Conservation (phyloP, 1,140 invertebrate species). For the Brachionus plicatilis region DNA sequence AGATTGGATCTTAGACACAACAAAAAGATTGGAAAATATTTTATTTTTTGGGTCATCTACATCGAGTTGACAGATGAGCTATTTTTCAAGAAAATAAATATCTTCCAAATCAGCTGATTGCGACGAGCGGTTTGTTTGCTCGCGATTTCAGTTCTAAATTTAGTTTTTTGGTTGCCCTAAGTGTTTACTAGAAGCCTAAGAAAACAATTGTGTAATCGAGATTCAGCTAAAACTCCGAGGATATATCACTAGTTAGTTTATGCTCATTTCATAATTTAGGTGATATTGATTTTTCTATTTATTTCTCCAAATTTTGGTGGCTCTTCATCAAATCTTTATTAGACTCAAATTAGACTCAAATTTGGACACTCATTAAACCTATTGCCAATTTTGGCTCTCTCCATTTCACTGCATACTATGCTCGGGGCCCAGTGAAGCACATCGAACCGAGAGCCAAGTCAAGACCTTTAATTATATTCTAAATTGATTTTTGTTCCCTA, state of each 20-base stretch:
- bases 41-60: background rate
- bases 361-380: background rate
- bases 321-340: background rate
- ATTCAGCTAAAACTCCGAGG: background rate
- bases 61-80: background rate
- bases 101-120: background rate
- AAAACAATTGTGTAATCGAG: background rate
- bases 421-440: background rate
- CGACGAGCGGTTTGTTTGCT: background rate
- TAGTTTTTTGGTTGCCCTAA: background rate
- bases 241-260: background rate
- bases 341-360: background rate
- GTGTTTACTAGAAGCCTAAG: background rate
- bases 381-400: background rate
- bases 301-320: background rate
- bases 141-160: background rate
- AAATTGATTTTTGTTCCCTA: background rate
- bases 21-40: background rate
- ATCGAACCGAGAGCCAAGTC: background rate
- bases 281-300: background rate
- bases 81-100: background rate
- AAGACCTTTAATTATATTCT: background rate
- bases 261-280: background rate
- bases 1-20: background rate
- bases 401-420: background rate